phyloP scores from a whole-genome alignment of 2,888 invertebrate genomes.

The Drosophila phalerata region DNA sequence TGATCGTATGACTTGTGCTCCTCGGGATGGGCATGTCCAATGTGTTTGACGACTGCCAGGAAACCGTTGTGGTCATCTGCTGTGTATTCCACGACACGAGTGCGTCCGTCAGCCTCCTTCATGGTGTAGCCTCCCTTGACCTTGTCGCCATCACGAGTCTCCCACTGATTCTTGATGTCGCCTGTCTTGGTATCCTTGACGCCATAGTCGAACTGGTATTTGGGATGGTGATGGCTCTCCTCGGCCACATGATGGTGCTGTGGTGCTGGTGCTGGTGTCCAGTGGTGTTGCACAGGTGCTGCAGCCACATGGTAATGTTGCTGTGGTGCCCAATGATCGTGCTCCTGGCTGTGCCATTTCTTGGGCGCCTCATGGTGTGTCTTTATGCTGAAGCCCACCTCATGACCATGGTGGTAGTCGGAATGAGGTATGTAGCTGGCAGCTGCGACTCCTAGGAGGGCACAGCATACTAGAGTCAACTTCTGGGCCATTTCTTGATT shows the following conservation, averaged over 20 bases:
- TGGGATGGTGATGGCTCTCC: constrained; percentile 86
- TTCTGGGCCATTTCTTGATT: constrained; percentile 44
- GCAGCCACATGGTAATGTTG: constrained; percentile 56
- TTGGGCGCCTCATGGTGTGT: constrained; percentile 67
- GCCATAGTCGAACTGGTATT: constrained; percentile 86
- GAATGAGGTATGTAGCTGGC: constrained; percentile 66
- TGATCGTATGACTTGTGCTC: constrained; percentile 58
- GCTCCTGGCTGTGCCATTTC: constrained; percentile 61
- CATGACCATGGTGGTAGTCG: constrained; percentile 51
- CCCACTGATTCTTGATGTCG: constrained; percentile 86
- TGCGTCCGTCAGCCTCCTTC: constrained; percentile 86
- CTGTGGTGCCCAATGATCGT: constrained; percentile 61
- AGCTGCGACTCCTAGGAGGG: constrained; percentile 59
- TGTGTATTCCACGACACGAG: constrained; percentile 86
- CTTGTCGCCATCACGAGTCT: constrained; percentile 86
- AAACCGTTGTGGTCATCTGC: constrained; percentile 86
- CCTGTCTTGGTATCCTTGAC: constrained; percentile 86
- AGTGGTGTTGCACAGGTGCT: constrained; percentile 45
- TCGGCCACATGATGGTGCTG: constrained; percentile 64
- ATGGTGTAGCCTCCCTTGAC: constrained; percentile 86
- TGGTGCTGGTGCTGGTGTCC: constrained; percentile 40
- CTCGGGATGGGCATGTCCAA: constrained; percentile 84
- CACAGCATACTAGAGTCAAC: constrained; percentile 49
- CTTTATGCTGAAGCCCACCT: constrained; percentile 70
- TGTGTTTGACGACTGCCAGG: constrained; percentile 86